Evolutionary conservation across 2,888 invertebrate genomes (phyloP).

Genomic region (Dolomedes plantarius): DNA sequence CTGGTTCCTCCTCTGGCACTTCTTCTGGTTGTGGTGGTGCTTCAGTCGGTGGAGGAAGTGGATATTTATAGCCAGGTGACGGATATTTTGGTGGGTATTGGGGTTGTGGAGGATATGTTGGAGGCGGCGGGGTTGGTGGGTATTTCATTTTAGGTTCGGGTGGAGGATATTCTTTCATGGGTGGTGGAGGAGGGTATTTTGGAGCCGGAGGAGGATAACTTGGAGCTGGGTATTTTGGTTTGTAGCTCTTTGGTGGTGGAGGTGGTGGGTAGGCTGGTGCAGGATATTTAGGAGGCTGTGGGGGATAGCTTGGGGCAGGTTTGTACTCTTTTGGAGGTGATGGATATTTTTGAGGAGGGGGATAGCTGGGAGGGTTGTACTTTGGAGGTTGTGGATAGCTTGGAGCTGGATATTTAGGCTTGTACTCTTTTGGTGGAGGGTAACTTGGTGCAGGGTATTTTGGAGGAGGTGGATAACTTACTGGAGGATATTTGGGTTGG

Average conservation of each 20-base stretch:
- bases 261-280: neutral
- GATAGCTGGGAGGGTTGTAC: conserved; percentile 19
- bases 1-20: conserved; percentile 10
- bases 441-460: conserved; percentile 18
- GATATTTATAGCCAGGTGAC: conserved; percentile 49
- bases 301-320: conserved; percentile 25
- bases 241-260: conserved; percentile 26
- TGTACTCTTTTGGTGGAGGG: conserved; percentile 38
- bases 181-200: conserved; percentile 20
- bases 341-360: conserved; percentile 21
- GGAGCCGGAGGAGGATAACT: conserved; percentile 26
- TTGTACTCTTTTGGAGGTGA: neutral
- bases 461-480: conserved; percentile 2
- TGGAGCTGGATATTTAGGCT: conserved; percentile 12
- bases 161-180: conserved; percentile 18
- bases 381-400: conserved; percentile 21
- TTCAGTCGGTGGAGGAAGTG: conserved; percentile 43
- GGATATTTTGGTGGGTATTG: conserved; percentile 30
- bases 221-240: conserved; percentile 27
- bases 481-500: conserved; percentile 39
- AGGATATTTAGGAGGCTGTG: conserved; percentile 31
- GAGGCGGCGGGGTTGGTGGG: conserved; percentile 14
- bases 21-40: conserved; percentile 7
- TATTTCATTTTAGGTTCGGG: neutral
- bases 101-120: conserved; percentile 24